A percentile compares a stretch with the other conserved stretches of the same genome.
Evolutionary conservation across 2,888 invertebrate genomes (phyloP).

Genomic region (Trichogramma evanescens): DNA sequence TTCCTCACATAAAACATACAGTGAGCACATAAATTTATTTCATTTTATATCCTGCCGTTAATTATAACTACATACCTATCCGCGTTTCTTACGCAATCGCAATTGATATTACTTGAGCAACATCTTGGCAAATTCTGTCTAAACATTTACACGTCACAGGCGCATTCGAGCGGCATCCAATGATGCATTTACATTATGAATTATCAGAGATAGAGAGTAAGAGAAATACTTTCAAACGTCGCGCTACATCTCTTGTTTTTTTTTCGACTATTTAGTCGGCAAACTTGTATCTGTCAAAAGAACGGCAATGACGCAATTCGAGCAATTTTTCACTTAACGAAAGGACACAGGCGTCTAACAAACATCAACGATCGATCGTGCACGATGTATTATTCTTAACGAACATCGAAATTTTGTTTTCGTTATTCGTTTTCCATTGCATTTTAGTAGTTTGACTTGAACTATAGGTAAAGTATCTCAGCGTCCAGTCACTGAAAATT

Average conservation of each 20-base stretch:
- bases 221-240: slow-evolving; percentile 22
- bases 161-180: slow-evolving; percentile 6
- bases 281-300: slow-evolving; percentile 11
- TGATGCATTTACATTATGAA: slow-evolving; percentile 14
- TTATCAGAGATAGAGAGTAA: slow-evolving; percentile 1
- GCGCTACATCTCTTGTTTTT: neutral
- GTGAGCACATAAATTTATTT: neutral
- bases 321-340: slow-evolving; percentile 1
- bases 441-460: neutral
- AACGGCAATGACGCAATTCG: slow-evolving; percentile 18
- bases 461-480: too few relatives aligned
- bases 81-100: neutral
- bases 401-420: slow-evolving; percentile 5
- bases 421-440: neutral
- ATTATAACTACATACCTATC: slow-evolving; percentile 2
- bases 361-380: slow-evolving; percentile 20
- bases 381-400: neutral
- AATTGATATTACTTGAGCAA: neutral
- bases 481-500: too few relatives aligned
- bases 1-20: slow-evolving; percentile 2
- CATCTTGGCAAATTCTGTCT: slow-evolving; percentile 3
- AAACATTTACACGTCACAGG: slow-evolving; percentile 11
- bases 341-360: slow-evolving; percentile 21
- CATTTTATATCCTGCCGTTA: slow-evolving; percentile 1
- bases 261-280: neutral